Evolutionary conservation across 2,888 invertebrate species (phyloP).

Genomic region (Brachycybe producta): DNA sequence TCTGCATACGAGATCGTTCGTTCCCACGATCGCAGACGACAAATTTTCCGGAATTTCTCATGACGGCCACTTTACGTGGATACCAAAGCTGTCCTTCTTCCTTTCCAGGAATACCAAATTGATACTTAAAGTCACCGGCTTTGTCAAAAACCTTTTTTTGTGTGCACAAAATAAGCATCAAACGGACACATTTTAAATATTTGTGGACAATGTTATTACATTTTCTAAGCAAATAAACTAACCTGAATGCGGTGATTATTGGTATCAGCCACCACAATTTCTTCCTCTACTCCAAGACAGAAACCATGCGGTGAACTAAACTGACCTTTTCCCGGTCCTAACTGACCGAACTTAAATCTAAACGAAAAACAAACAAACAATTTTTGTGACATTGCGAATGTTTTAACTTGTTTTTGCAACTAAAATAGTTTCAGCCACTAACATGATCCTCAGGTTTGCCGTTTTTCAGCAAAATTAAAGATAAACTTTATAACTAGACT

Average conservation of each 20-base stretch:
- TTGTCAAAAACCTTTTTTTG: slow-evolving; percentile 70
- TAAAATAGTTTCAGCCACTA: neutral
- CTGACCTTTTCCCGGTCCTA: slow-evolving; percentile 83
- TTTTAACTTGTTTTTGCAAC: too few relatives aligned
- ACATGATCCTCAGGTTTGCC: too few relatives aligned
- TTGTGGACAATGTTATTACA: neutral
- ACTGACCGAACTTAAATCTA: slow-evolving; percentile 81
- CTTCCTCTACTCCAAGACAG: slow-evolving; percentile 85
- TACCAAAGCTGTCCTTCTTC: slow-evolving; percentile 96
- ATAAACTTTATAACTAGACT: too few relatives aligned
- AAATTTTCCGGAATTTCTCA: slow-evolving; percentile 72
- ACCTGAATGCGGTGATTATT: slow-evolving; percentile 92
- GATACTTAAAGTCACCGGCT: slow-evolving; percentile 79
- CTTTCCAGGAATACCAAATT: slow-evolving; percentile 87
- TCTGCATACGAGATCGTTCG: slow-evolving; percentile 92
- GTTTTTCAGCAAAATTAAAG: neutral
- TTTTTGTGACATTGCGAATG: too few relatives aligned
- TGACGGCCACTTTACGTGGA: slow-evolving; percentile 87
- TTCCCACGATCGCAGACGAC: slow-evolving; percentile 97
- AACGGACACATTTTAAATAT: neutral
- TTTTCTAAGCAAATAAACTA: slow-evolving; percentile 16
- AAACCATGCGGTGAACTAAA: slow-evolving; percentile 97
- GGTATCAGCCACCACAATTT: slow-evolving; percentile 91
- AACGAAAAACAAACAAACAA: too few relatives aligned
- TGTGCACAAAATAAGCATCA: neutral